phyloP scores from a whole-genome alignment of 2,113 vertebrate species.

The Xyrauchen texanus region DNA sequence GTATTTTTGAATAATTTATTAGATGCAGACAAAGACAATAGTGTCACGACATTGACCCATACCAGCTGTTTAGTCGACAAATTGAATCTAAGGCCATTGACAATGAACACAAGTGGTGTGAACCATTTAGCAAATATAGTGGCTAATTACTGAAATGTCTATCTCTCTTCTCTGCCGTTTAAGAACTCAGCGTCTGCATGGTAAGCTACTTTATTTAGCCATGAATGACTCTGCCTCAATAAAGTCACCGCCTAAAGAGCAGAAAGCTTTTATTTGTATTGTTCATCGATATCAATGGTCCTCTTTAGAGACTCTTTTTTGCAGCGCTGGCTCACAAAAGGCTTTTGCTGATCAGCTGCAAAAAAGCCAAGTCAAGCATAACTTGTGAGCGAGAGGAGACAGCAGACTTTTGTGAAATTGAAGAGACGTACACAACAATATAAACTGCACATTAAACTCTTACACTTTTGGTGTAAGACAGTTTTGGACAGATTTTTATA shows the following conservation, averaged over 20 bases:
- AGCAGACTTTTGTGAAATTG: background rate
- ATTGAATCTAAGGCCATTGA: background rate
- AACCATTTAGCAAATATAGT: background rate
- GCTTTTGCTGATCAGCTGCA: background rate
- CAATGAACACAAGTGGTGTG: background rate
- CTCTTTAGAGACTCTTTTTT: background rate
- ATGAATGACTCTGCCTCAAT: background rate
- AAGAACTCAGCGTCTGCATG: background rate
- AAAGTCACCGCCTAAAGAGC: background rate
- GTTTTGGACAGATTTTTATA: no score
- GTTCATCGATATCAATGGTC: background rate
- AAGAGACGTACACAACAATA: background rate
- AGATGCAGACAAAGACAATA: no score
- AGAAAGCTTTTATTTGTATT: conserved; percentile 5
- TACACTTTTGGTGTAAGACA: background rate
- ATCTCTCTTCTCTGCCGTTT: background rate
- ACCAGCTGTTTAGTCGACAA: conserved; percentile 28
- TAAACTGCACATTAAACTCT: background rate
- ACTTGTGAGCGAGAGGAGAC: background rate
- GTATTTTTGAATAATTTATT: no score
- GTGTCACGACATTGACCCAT: no score
- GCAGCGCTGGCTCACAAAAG: background rate
- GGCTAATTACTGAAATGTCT: background rate
- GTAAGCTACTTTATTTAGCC: background rate
- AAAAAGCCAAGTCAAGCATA: background rate